Percentiles rank a stretch among this genome's conserved stretches.
phyloP scores from a whole-genome alignment of 2,888 invertebrate genomes.

The Phyto melanocephala region DNA sequence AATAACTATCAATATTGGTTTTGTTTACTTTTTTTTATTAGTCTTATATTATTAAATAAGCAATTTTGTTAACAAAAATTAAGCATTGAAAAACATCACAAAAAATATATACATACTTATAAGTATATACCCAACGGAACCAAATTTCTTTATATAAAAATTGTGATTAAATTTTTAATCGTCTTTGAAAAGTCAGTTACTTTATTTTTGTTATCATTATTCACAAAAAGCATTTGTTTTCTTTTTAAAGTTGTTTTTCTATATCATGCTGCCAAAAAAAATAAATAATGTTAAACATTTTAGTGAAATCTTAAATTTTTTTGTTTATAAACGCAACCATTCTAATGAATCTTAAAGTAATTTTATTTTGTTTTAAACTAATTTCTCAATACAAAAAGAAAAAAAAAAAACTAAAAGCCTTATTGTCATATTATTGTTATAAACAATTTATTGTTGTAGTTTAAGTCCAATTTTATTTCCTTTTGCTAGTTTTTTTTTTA shows the following conservation, averaged over 20 bases:
- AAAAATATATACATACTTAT: too few relatives aligned
- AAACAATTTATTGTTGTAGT: slow-evolving; percentile 44
- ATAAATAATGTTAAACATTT: not conserved
- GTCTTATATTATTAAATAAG: too few relatives aligned
- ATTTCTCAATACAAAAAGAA: not conserved
- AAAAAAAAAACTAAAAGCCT: not conserved
- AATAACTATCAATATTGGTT: too few relatives aligned
- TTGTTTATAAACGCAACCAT: not conserved
- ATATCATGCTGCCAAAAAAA: slow-evolving; percentile 13
- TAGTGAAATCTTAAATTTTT: not conserved
- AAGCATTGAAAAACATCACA: not conserved
- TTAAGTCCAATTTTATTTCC: not conserved
- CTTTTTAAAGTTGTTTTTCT: not conserved
- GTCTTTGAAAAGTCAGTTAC: not conserved
- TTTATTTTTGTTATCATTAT: not conserved
- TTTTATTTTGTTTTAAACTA: too few relatives aligned
- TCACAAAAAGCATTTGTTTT: slow-evolving; percentile 24
- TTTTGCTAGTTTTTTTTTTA: not conserved
- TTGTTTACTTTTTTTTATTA: too few relatives aligned
- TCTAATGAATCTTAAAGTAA: too few relatives aligned
- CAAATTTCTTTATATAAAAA: not conserved
- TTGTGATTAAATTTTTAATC: not conserved
- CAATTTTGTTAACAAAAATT: too few relatives aligned
- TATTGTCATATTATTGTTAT: slow-evolving; percentile 52
- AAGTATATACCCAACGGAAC: slow-evolving; percentile 29